phyloP scores from a whole-genome alignment of 2,797 vertebrate species.

The Bufotes viridis region DNA sequence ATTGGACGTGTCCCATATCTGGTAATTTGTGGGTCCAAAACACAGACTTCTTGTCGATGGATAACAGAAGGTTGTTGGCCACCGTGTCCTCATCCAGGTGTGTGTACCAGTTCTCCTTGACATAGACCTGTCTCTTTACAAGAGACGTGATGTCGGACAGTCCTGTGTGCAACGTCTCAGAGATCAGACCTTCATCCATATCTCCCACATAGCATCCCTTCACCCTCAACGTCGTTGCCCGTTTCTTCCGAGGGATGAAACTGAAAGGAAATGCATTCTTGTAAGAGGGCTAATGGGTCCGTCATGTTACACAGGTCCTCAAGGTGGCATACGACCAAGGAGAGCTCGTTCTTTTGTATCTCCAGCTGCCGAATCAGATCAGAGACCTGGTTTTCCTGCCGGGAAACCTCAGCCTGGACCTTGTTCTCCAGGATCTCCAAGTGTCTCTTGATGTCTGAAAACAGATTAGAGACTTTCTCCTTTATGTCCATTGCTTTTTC shows the following conservation, averaged over 20 bases:
- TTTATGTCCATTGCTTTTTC: background rate
- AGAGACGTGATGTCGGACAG: background rate
- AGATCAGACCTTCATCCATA: slow-evolving; percentile 15
- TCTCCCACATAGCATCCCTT: background rate
- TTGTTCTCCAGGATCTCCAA: background rate
- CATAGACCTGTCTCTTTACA: background rate
- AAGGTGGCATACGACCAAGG: background rate
- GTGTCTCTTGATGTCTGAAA: slow-evolving; percentile 6
- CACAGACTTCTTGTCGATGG: background rate
- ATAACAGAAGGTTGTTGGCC: background rate
- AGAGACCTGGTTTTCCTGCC: background rate
- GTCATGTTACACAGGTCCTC: background rate
- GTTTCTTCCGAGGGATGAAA: background rate
- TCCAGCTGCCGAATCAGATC: background rate
- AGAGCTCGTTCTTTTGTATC: slow-evolving; percentile 11
- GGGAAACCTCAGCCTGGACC: background rate
- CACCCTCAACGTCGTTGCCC: background rate
- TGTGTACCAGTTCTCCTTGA: background rate
- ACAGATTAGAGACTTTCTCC: background rate
- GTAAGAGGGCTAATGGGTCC: background rate
- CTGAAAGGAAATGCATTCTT: background rate
- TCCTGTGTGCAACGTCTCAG: background rate
- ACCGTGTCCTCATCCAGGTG: background rate
- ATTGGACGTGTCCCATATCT: background rate
- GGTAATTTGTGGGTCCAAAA: slow-evolving; percentile 20